phyloP scores from a whole-genome alignment of 2,888 invertebrate species.

The Platypus cylindrus region DNA sequence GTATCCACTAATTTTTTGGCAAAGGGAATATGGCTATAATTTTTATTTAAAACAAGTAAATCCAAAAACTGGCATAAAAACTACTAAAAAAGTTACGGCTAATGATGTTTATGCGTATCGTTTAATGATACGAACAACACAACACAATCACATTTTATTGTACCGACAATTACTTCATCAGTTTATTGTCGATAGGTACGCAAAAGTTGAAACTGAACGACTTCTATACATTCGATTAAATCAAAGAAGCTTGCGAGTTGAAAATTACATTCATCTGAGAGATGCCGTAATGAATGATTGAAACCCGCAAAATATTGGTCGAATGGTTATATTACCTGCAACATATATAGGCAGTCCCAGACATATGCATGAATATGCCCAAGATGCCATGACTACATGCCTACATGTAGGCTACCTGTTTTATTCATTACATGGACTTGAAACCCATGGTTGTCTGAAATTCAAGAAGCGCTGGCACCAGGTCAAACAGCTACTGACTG shows the following conservation, averaged over 20 bases:
- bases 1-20: slow-evolving; percentile 26
- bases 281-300: slow-evolving; percentile 23
- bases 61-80: too few species aligned
- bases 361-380: slow-evolving; percentile 24
- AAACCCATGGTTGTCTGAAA: slow-evolving; percentile 8
- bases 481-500: slow-evolving; percentile 2
- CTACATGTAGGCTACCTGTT: slow-evolving; percentile 10
- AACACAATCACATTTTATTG: slow-evolving; percentile 21
- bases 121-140: slow-evolving; percentile 22
- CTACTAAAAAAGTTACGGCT: too few species aligned
- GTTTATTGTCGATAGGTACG: slow-evolving; percentile 31
- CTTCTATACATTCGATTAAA: slow-evolving; percentile 24
- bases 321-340: too few species aligned
- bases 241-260: slow-evolving; percentile 23
- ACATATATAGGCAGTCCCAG: slow-evolving; percentile 24
- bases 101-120: too few species aligned
- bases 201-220: slow-evolving; percentile 29
- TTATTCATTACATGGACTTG: slow-evolving; percentile 8
- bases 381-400: slow-evolving; percentile 27
- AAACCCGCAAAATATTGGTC: too few species aligned
- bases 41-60: too few species aligned
- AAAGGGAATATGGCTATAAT: too few species aligned
- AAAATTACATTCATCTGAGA: slow-evolving; percentile 29
- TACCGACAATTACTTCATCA: slow-evolving; percentile 26
- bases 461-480: slow-evolving; percentile 1